Evolutionary conservation across 2,113 vertebrate genomes (phyloP), one percentile per base, ranked within the genome.

Genomic region (Phalacrocorax carbo): DNA sequence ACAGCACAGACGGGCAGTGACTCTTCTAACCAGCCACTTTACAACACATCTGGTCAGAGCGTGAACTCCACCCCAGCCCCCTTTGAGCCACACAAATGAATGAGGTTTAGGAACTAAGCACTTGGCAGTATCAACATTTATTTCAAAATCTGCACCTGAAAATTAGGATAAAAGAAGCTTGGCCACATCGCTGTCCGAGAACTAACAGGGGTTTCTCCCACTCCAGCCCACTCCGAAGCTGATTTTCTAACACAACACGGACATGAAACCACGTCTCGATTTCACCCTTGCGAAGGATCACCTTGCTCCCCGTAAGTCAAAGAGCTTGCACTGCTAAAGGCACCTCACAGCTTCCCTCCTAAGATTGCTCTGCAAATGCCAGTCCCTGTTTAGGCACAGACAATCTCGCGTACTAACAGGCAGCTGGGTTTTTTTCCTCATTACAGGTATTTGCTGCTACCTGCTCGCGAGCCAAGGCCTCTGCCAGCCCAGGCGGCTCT

Each of bases 21-120:
- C 22, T 82, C 46, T 25, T 42, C 6, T 13, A 25, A 13, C 44
- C 8, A 5, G 30, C 26, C 2, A 5, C 32, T 16, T 13, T 7
- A 48, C 42, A 44, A 26, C 9, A 9, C 1, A 0, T 0, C 44
- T 30, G 57, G 38, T 30, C 71, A 27, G 68, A 40, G 49, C 0
- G 15, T 9, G 34, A 80, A 25, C 19, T 36, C 58, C 62, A n/a
- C n/a, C 26, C 16, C 54, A 30, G 49, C 44, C 17, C 54, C 42
- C 29, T 5, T 2, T 7, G 22, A 80, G 36, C 51, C 71, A n/a
- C 23, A 8, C 40, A 16, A 29, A 76, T 32, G 9, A 32, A 16
- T 5, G 6, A 27, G 8, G 27, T 30, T 86, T 27, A 13, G 22
- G 29, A 61, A 49, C 34, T 2, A 5, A 66, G 20, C 18, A 30